Conservation (phyloP, 2,888 invertebrate genomes). For the Tridacna crocea region DNA sequence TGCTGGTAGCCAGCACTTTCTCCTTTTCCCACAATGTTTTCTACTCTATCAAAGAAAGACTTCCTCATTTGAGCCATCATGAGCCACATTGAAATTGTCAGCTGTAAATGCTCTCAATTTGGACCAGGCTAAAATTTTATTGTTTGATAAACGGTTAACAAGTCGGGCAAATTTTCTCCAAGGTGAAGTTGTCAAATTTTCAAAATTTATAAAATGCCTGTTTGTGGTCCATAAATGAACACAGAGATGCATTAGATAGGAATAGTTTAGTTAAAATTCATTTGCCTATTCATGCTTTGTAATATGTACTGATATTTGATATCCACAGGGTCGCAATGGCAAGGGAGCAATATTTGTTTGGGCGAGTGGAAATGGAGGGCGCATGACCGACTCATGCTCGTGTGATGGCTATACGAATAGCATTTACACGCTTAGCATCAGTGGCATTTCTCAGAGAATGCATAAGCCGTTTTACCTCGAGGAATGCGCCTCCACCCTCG, state of each 20-base stretch:
- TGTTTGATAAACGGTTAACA: no score
- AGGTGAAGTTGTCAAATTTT: no score
- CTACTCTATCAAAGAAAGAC: no score
- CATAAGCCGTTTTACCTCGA: conserved; percentile 58
- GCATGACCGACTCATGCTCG: conserved; percentile 55
- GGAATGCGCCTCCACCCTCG: conserved; percentile 60
- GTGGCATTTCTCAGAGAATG: conserved; percentile 52
- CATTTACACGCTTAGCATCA: conserved; percentile 61
- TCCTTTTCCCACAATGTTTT: no score
- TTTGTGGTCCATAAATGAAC: neutral
- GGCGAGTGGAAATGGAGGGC: conserved; percentile 64
- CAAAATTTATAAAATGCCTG: no score
- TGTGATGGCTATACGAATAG: conserved; percentile 65
- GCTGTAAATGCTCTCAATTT: no score
- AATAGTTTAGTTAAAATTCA: neutral
- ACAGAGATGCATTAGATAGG: neutral
- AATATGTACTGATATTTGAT: neutral
- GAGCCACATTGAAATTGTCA: no score
- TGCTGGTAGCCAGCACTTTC: no score
- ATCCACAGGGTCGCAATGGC: conserved; percentile 59
- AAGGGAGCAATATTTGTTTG: conserved; percentile 64
- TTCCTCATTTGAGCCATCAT: no score
- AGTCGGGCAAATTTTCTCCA: no score
- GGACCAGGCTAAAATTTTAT: no score
- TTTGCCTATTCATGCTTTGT: neutral